Percentiles rank a stretch among this genome's conserved stretches.
phyloP scores from a whole-genome alignment of 2,113 vertebrate species.

The Tor tambroides region DNA sequence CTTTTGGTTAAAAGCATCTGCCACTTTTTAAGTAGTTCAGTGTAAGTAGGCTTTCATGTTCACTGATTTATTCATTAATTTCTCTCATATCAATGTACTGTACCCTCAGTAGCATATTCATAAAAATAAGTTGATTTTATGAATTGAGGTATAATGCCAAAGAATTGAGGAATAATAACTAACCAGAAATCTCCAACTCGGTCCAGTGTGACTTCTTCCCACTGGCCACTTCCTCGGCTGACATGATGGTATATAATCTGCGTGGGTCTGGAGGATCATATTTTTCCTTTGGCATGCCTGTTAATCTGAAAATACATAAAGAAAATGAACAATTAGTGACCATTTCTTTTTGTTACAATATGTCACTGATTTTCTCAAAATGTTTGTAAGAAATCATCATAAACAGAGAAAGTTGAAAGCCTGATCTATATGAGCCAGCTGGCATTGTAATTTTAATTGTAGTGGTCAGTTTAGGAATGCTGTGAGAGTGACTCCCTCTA shows the following conservation, averaged over 20 bases:
- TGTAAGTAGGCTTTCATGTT: neutral
- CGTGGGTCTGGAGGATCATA: slow-evolving; percentile 99
- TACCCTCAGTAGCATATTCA: neutral
- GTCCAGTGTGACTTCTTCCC: slow-evolving; percentile 98
- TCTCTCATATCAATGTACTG: neutral
- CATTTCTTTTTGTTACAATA: neutral
- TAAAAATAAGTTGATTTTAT: neutral
- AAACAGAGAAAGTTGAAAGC: neutral
- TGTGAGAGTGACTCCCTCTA: neutral
- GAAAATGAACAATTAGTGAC: neutral
- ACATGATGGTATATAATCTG: slow-evolving; percentile 99
- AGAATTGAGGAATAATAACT: slow-evolving; percentile 63
- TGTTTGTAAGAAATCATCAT: neutral
- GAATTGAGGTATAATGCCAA: neutral
- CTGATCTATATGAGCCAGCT: neutral
- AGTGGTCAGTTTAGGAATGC: neutral
- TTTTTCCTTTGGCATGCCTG: slow-evolving; percentile 99
- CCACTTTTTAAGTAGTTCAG: neutral
- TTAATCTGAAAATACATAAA: slow-evolving; percentile 80
- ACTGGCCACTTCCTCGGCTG: slow-evolving; percentile 93
- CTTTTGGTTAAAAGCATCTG: neutral
- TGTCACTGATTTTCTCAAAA: neutral
- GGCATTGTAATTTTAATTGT: neutral
- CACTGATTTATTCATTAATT: neutral
- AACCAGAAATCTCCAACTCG: slow-evolving; percentile 97